Base-by-base conservation (phyloP, 2,113 vertebrate species). In the Pterophyllum scalare region DNA sequence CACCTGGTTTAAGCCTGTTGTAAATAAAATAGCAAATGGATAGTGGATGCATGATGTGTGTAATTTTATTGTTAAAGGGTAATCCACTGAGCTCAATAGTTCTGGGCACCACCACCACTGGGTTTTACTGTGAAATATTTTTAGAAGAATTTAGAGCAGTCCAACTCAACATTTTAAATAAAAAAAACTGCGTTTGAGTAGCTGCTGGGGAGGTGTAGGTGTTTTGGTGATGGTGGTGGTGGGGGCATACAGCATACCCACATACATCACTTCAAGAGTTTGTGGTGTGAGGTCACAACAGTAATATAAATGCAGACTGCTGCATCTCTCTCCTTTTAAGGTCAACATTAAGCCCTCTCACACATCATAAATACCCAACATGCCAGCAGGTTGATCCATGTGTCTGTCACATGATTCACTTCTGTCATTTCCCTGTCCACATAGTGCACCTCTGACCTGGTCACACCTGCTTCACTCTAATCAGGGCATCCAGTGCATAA, bases 301-400 rank as follows among this genome's bases (percentile, higher is more conserved):
- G 49, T 33, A 31, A 57, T 43, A 75, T n/a, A 59, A 75, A 75
- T 49, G 22, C 31, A 54, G 79, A 40, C 15, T 38, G 31, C 20
- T 22, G 33, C 2, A 19, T 54, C 76, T 54, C 38, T 84, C 89
- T 56, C 82, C 43, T 88, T 92, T 81, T 87, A 57, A 80, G 54
- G 81, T 86, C 88, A 82, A 54, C 70, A 72, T 31, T 10, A 72
- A 86, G 65, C 76, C 57, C 40, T 57, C 57, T 83, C 62, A 33
- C 79, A 60, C 56, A 91, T 89, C 87, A 77, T 33, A 31, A 74
- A 56, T 17, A 33, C 14, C 40, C 58, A 43, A 85, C 88, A 92
- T 60, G 89, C 8, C 86, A 90, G 85, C 49, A 60, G 74, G 17
- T 26, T 12, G 17, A 31, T 86, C 79, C 54, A 38, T 12, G 33